phyloP scores from a whole-genome alignment of 2,113 vertebrate species.

The Rhipidura dahli region DNA sequence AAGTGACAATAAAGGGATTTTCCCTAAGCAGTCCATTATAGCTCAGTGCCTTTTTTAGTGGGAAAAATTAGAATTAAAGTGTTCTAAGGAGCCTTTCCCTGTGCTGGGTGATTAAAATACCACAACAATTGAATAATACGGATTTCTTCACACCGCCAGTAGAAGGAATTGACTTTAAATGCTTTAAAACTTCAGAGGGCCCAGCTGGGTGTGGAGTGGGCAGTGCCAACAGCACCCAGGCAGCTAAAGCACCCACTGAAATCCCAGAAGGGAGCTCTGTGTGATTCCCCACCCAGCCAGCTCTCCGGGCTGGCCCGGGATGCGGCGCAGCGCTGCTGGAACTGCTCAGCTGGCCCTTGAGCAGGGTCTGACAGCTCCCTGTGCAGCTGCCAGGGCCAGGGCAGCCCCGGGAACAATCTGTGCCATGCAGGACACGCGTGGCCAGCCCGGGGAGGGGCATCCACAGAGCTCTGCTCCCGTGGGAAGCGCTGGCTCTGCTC shows the following conservation, averaged over 20 bases:
- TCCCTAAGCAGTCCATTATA: not conserved
- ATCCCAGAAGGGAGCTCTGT: not conserved
- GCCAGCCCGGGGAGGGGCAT: not conserved
- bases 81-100: not conserved
- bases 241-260: not conserved
- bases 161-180: not conserved
- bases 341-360: not conserved
- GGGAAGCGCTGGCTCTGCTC: not conserved
- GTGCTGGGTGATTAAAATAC: rapidly evolving
- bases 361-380: not conserved
- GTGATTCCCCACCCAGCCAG: not conserved
- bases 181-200: not conserved
- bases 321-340: not conserved
- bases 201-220: not conserved
- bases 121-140: not conserved
- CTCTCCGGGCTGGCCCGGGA: not conserved
- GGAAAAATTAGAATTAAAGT: not conserved
- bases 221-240: not conserved
- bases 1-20: not conserved
- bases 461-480: not conserved
- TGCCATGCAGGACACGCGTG: not conserved
- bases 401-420: not conserved
- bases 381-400: not conserved
- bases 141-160: not conserved
- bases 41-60: not conserved